Evolutionary conservation across 2,888 invertebrate species (phyloP), one percentile per base, ranked within the genome.

Genomic region (Macaria notata): DNA sequence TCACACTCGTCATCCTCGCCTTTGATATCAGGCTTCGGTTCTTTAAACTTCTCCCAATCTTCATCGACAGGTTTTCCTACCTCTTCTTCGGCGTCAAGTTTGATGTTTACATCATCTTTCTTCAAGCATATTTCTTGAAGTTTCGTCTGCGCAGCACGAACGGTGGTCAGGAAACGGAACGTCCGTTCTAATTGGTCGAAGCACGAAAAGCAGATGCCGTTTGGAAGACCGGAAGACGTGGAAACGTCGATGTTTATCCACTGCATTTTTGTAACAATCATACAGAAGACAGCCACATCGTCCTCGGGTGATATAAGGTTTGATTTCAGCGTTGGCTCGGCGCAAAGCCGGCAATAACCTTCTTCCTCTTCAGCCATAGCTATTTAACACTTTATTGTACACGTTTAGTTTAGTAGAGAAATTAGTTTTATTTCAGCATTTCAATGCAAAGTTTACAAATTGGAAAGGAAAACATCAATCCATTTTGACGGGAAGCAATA

Each of bases 231-330:
- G 64, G 73, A 75, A 7, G 74, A 62, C 5, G 71, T 46, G 31
- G 80, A 72, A 66, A 87, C 68, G 68, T 89, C 84, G 43, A 91
- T 76, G 65, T 90, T 91, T 65, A 91, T 88, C 88, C 88, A 90
- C 3, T 73, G 72, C 79, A 90, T 80, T 76, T 91, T 91, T 1
- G 75, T 77, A 2, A 75, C 65, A 19, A 90, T 77, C 67, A 87
- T 88, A 0, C 86, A 86, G 48, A 74, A 79, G 0, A 80, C 58
- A 1, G 84, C 86, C 4, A 83, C 87, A 49, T 86, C 86, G 65
- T 86, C 86, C 29, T 84, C 81, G 0, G 83, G 73, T 0, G 81
- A 72, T 72, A 91, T 84, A 33, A 91, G 71, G 59, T 82, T 82
- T 7, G 68, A 64, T 69, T 67, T 72, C 0, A 82, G 78, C 7